phyloP scores from a whole-genome alignment of 2,888 invertebrate species.

The Pantelozetes paolii region DNA sequence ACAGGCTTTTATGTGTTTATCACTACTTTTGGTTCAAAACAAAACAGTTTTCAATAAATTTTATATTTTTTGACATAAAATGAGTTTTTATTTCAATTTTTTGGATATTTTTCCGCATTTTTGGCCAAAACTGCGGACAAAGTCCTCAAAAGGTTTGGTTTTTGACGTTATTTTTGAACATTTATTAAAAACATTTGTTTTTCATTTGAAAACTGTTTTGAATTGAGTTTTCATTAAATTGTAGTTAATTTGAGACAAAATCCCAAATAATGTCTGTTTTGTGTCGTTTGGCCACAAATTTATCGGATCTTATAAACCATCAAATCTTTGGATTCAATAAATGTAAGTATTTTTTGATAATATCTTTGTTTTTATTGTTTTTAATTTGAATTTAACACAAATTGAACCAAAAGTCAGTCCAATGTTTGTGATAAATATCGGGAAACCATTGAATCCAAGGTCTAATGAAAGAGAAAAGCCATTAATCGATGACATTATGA shows the following conservation, averaged over 20 bases:
- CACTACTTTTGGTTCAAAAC: not conserved
- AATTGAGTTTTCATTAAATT: not conserved
- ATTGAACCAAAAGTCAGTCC: not conserved
- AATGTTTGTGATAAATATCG: not conserved
- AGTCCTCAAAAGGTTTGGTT: too few species aligned
- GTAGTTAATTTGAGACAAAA: not conserved
- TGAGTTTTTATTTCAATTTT: too few species aligned
- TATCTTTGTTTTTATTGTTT: not conserved
- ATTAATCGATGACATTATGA: conserved; percentile 46
- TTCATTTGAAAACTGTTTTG: not conserved
- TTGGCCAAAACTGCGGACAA: too few species aligned
- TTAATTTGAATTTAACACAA: not conserved
- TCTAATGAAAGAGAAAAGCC: not conserved
- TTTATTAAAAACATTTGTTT: not conserved
- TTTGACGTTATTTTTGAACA: not conserved
- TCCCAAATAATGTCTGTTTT: not conserved
- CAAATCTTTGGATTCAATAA: not conserved
- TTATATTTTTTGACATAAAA: too few species aligned
- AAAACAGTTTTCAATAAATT: not conserved
- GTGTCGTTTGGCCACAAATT: not conserved
- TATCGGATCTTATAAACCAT: not conserved
- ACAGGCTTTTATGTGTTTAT: not conserved
- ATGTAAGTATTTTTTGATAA: not conserved
- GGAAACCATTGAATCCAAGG: not conserved
- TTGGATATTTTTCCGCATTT: too few species aligned